Evolutionary conservation across 2,113 vertebrate species (phyloP), one percentile per base, ranked within the genome.

Genomic region (Lagenorhynchus albirostris): DNA sequence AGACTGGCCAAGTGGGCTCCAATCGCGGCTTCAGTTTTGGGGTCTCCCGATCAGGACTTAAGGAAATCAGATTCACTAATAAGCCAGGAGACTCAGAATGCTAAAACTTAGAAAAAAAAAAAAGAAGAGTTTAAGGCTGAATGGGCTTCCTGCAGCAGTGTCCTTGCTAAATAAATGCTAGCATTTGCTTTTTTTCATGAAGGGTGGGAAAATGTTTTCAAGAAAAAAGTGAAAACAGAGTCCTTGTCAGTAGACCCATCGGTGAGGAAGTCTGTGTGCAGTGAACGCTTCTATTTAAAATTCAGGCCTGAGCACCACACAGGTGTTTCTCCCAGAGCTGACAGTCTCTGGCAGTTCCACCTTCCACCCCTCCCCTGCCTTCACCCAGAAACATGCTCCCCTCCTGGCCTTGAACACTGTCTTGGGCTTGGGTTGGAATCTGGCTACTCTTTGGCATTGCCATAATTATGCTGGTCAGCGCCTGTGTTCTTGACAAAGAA

Each of bases 401-500:
- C 82, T 73, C 12, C 41, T 36, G 86, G 95, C 95, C 97, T 97
- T 91, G 87, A 96, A n/a, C 86, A 29, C 29, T 47, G 41, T 2
- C 68, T 68, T 0, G 6, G 25, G 68, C 77, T 92, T 41, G 89
- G 65, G 53, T 12, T 73, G 90, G 67, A 93, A 88, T 94, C 79
- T 33, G 62, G 95, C 62, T 89, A 85, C 94, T 97, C 93, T 95
- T 81, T 79, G 96, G 90, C 81, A 70, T 53, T 83, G 89, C 96
- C 12, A 29, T 98, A 98, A 98, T 98, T 98, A 97, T 93, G 80
- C 87, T 98, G 98, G 98, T 98, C 98, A 98, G 98, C 97, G 98
- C 98, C 98, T 98, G 98, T 97, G 98, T 98, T 98, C 97, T 97
- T 98, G 97, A 97, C 98, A 98, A 98, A 97, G 98, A 99, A 99